phyloP scores from a whole-genome alignment of 2,888 invertebrate genomes.

The Apamea crenata region DNA sequence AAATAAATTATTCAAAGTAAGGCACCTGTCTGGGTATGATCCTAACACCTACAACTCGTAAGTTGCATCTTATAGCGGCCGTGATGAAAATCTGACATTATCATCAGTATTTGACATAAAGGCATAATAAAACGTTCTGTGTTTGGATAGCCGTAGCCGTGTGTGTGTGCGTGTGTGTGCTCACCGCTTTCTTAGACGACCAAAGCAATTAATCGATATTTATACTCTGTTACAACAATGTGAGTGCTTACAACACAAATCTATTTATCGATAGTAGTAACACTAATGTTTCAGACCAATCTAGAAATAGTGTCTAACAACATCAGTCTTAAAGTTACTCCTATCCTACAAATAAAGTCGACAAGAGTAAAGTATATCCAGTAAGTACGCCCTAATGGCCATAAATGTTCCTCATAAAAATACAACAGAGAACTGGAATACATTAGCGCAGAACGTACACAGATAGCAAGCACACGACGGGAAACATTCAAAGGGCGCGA shows the following conservation, averaged over 20 bases:
- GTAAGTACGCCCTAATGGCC: constrained; percentile 9
- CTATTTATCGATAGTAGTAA: not conserved
- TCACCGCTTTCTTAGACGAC: not conserved
- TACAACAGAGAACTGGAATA: constrained; percentile 9
- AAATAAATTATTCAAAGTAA: too few relatives aligned
- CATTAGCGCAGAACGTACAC: constrained; percentile 21
- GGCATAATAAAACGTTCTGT: not conserved
- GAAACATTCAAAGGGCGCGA: constrained; percentile 23
- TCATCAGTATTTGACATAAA: not conserved
- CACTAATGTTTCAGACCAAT: constrained; percentile 6
- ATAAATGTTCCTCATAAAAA: constrained; percentile 47
- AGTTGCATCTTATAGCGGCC: too few relatives aligned
- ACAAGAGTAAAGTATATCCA: constrained; percentile 12
- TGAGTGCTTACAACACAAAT: not conserved
- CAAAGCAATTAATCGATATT: not conserved
- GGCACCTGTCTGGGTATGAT: too few relatives aligned
- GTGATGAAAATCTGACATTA: not conserved
- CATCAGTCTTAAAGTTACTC: not conserved
- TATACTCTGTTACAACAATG: not conserved
- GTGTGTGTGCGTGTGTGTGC: too few relatives aligned
- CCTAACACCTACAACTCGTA: too few relatives aligned
- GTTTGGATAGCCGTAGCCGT: too few relatives aligned
- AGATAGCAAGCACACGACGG: constrained; percentile 42
- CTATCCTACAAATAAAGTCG: constrained; percentile 8
- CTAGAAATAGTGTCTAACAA: not conserved